Conservation (phyloP, 2,113 vertebrate genomes). For the Taxidea taxus region DNA sequence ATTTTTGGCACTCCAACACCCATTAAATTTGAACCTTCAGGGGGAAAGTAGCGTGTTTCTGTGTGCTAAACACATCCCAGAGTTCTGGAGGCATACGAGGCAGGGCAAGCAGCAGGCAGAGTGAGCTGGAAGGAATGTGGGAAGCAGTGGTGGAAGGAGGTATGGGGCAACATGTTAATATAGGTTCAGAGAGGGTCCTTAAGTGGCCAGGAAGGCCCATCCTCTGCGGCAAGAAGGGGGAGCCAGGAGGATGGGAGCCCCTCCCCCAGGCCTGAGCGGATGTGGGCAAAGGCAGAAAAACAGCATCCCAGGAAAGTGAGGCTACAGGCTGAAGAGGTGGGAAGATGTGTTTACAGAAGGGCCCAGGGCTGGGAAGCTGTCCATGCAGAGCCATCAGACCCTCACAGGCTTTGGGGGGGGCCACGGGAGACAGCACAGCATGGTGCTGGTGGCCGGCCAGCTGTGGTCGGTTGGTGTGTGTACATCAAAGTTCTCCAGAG, state of each 20-base stretch:
- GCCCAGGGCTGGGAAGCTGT: neutral
- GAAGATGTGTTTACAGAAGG: neutral
- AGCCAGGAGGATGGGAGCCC: neutral
- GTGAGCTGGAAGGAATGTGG: neutral
- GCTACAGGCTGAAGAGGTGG: neutral
- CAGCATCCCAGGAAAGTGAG: neutral
- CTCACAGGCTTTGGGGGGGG: fast-evolving
- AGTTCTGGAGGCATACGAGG: neutral
- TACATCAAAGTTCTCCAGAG: neutral
- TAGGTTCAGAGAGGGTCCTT: neutral
- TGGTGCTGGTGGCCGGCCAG: neutral
- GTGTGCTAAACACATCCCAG: neutral
- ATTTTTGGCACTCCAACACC: neutral
- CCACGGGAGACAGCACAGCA: fast-evolving
- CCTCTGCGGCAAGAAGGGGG: neutral
- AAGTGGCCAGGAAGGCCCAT: neutral
- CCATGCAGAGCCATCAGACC: fast-evolving
- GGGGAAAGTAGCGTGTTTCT: neutral
- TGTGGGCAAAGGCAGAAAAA: neutral
- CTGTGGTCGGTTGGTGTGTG: neutral
- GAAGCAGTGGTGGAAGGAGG: no score
- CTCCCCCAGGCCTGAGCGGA: no score
- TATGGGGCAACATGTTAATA: fast-evolving
- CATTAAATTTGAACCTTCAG: neutral
- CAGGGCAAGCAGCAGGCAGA: fast-evolving